Evolutionary conservation across 1,140 invertebrate species (phyloP), one percentile per base, ranked within the genome.

Genomic region (Neocloeon triangulifer): DNA sequence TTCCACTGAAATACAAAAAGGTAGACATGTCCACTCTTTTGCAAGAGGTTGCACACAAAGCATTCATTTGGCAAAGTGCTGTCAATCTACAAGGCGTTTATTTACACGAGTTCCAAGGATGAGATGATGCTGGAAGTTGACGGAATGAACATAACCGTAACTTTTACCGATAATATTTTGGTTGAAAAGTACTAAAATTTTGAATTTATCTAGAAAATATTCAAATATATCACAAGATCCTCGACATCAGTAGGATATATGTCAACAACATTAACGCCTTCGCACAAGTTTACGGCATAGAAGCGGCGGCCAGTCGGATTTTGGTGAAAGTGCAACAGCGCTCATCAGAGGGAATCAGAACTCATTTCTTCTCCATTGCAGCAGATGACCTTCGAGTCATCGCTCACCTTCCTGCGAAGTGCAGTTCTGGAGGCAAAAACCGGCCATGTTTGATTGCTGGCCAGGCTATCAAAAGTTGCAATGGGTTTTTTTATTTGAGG

Each of bases 331-430:
- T 95, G 65, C 73, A 94, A 19, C 69, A 46, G 80, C 91, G 0
- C 71, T 97, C 49, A 97, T 79, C 52, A 61, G 92, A 18, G 71
- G 67, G 46, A 84, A 88, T 99, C 64, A 71, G 78, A 41, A 67
- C 66, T 15, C 81, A 72, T 22, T 61, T 80, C 0, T 97, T n/a
- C 91, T 3, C 82, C 89, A 0, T 52, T 99, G 2, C 94, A 98
- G 49, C 89, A 96, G 57, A 97, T 98, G 79, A 91, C 80, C 2
- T 99, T 94, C 46, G 94, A 98, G 55, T 86, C 86, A 1, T 81
- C 86, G 1, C 55, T 85, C 15, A 65, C 64, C 41, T 96, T 96
- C 47, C 59, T 98, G 29, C 75, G 77, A 43, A 70, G 67, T 34
- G 78, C 94, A 0, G 67, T 75, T 8, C 50, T 88, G 5, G 38